phyloP scores from a whole-genome alignment of 2,888 invertebrate genomes.

The Syrista parreyssii region DNA sequence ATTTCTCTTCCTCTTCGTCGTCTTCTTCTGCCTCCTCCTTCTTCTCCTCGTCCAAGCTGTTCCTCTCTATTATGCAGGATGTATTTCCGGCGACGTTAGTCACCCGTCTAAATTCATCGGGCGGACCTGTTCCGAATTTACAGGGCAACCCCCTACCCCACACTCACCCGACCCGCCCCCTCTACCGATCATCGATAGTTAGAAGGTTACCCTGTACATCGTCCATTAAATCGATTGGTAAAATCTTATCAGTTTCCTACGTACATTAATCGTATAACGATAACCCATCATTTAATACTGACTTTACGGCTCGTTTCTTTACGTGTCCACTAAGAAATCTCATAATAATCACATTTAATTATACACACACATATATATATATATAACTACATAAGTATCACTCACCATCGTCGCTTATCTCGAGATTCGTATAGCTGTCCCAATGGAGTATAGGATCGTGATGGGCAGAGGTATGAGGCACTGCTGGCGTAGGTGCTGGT shows the following conservation, averaged over 20 bases:
- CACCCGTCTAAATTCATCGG: conserved; percentile 38
- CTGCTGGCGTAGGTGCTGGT: conserved; percentile 78
- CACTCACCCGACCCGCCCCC: conserved; percentile 10
- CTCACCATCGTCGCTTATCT: conserved; percentile 64
- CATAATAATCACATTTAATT: background rate
- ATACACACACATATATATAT: conserved; percentile 1
- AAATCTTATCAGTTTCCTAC: background rate
- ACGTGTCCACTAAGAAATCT: background rate
- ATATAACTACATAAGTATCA: conserved; percentile 42
- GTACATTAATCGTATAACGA: background rate
- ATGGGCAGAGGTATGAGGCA: conserved; percentile 73
- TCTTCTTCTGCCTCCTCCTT: background rate
- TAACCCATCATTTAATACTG: background rate
- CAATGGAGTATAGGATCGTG: conserved; percentile 81
- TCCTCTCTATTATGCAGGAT: conserved; percentile 4
- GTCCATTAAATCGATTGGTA: background rate
- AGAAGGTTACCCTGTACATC: background rate
- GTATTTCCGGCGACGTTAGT: conserved; percentile 51
- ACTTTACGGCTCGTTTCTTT: background rate
- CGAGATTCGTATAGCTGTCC: conserved; percentile 81
- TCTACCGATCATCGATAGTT: background rate
- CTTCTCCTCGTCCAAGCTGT: background rate
- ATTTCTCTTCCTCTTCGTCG: background rate
- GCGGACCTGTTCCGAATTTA: background rate
- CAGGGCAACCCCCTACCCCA: background rate